These are phyloP conservation scores for Scaptomyza tumidula DNA, from an alignment of 2,888 invertebrate genomes.

Conservation along the genomic window DNA sequence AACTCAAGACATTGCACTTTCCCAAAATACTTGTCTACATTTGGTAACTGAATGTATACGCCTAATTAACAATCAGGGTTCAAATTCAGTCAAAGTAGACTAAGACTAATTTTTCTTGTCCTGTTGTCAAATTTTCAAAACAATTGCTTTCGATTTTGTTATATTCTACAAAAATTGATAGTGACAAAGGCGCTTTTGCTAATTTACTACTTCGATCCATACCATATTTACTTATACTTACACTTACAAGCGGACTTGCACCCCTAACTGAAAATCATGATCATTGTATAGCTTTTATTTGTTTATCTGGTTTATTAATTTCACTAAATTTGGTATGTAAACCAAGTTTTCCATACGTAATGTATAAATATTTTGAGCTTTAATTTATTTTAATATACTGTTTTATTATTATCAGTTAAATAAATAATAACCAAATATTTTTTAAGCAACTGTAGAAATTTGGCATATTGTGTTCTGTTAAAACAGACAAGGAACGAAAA, in stretches of 20 bases:
- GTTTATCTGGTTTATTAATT: slow-evolving; percentile 10
- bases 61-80: too few species aligned
- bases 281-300: background rate
- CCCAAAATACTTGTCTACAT: too few species aligned
- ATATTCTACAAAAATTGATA: too few species aligned
- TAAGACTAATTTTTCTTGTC: too few species aligned
- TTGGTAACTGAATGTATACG: too few species aligned
- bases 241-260: background rate
- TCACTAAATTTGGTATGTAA: slow-evolving; percentile 1
- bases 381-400: slow-evolving; percentile 11
- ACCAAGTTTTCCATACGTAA: background rate
- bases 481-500: slow-evolving; percentile 48
- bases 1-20: too few species aligned
- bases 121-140: too few species aligned
- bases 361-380: slow-evolving; percentile 10
- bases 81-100: too few species aligned
- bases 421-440: slow-evolving; percentile 10
- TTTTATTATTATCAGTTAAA: slow-evolving; percentile 22
- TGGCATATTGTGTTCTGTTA: slow-evolving; percentile 50
- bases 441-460: slow-evolving; percentile 36
- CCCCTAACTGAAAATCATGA: background rate
- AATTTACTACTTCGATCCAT: too few species aligned
- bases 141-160: too few species aligned
- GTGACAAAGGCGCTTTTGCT: too few species aligned
- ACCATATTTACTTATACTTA: background rate